These are phyloP conservation scores for Thymelicus acteon DNA, from an alignment of 2,888 invertebrate genomes.

Conservation along the genomic window DNA sequence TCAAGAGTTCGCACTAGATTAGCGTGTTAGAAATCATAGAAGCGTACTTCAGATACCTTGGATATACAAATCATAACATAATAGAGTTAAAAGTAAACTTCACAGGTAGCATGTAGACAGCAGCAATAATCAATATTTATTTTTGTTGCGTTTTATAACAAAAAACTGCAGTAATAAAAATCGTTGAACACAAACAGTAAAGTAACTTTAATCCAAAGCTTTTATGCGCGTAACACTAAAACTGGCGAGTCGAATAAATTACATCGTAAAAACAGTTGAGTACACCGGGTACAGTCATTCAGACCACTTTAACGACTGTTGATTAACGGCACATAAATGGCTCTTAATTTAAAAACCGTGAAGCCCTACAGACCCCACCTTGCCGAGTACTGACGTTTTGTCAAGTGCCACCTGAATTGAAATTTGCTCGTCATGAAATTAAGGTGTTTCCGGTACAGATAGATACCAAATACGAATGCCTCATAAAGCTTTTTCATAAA, in stretches of 20 bases:
- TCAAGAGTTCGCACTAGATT: too few species aligned
- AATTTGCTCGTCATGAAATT: conserved; percentile 20
- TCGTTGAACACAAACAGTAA: conserved; percentile 5
- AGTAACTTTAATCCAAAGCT: conserved; percentile 17
- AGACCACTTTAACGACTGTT: conserved; percentile 54
- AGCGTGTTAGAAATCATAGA: too few species aligned
- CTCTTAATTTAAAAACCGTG: conserved; percentile 48
- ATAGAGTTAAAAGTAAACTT: too few species aligned
- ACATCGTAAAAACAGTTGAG: conserved; percentile 46
- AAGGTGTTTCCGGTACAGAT: not conserved
- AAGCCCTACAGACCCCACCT: conserved; percentile 37
- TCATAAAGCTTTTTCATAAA: too few species aligned
- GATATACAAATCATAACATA: too few species aligned
- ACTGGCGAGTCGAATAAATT: conserved; percentile 48
- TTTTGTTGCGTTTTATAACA: not conserved
- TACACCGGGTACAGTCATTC: conserved; percentile 46
- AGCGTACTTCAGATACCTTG: too few species aligned
- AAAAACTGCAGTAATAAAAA: not conserved
- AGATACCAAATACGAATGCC: not conserved
- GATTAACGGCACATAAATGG: conserved; percentile 59
- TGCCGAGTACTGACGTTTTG: conserved; percentile 30
- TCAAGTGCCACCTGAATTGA: conserved; percentile 27
- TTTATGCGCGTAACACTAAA: conserved; percentile 28
- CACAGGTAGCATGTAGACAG: too few species aligned
- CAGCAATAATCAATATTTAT: too few species aligned